Evolutionary conservation across 2,888 invertebrate genomes (phyloP), one percentile per base, ranked within the genome.

Genomic region (Andrena minutula): DNA sequence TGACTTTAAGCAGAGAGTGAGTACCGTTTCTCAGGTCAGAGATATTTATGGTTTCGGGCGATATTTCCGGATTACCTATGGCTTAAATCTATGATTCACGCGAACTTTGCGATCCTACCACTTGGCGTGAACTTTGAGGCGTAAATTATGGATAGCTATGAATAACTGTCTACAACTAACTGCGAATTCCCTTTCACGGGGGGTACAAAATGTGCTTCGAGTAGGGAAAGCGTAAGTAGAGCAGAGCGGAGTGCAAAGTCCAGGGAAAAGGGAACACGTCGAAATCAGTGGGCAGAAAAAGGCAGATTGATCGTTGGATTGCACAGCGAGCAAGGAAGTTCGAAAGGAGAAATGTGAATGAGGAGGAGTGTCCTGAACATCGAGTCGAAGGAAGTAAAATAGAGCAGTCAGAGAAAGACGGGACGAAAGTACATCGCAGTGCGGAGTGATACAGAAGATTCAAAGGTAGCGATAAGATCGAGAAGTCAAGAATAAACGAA

Each of bases 401-500:
- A 32, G 8, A n/a, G 6, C 30, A 35, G 32, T 10, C 8, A 4
- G 23, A 26, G 56, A 26, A 35, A 61, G 41, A 41, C 41, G 41
- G 41, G 41, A 16, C 20, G 61, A 20, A 23, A 61, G n/a, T 28
- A 16, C 32, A 3, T 20, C 20, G 28, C 20, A 20, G 35, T 5
- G n/a, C 61, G 10, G 20, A 61, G 61, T 20, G 61, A 61, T 61
- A 61, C 61, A 32, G 4, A 41, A 20, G 20, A 35, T 51, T 47
- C 28, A n/a, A 35, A 61, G 32, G 16, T 61, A 41, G 30, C 4
- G 32, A 64, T 23, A 16, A 56, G 35, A 41, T n/a, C n/a, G 61
- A 51, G 30, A 63, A 68, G 30, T 3, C 51, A 68, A 58, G 66
- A 70, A 75, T 49, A 70, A 74, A 56, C 41, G 47, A 47, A 41